A percentile compares a stretch with the other conserved stretches of the same genome.
phyloP scores from a whole-genome alignment of 1,140 invertebrate species.

The Idris sp. region DNA sequence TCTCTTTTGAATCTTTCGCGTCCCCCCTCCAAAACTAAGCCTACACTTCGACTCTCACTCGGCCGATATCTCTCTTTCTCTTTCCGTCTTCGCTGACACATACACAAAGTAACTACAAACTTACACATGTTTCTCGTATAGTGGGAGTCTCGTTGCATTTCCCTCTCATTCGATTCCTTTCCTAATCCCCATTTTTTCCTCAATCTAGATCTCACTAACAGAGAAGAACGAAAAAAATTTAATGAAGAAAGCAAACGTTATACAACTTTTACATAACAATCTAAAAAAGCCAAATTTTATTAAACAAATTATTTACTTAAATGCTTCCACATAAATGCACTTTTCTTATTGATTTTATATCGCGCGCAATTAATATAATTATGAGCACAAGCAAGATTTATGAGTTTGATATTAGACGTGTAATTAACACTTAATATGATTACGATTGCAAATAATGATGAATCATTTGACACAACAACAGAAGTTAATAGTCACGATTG shows the following conservation, averaged over 20 bases:
- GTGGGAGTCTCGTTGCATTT: slow-evolving; percentile 37
- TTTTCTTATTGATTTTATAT: slow-evolving; percentile 43
- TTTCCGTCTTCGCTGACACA: slow-evolving; percentile 46
- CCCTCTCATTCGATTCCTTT: slow-evolving; percentile 54
- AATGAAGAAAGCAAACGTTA: no score
- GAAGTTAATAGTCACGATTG: slow-evolving; percentile 53
- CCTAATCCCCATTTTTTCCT: slow-evolving; percentile 49
- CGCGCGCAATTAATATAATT: slow-evolving; percentile 49
- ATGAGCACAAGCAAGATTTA: slow-evolving; percentile 39
- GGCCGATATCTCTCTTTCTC: slow-evolving; percentile 30
- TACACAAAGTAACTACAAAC: slow-evolving; percentile 25
- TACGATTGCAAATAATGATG: slow-evolving; percentile 51
- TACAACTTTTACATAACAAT: no score
- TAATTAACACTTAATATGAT: slow-evolving; percentile 58
- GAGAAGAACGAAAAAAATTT: slow-evolving; percentile 3
- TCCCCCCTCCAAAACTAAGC: slow-evolving; percentile 21
- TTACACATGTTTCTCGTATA: slow-evolving; percentile 26
- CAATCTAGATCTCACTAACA: slow-evolving; percentile 24
- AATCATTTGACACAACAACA: slow-evolving; percentile 54
- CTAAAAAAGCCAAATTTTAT: no score
- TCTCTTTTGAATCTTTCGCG: slow-evolving; percentile 51
- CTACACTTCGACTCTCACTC: slow-evolving; percentile 49
- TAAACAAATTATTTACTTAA: no score
- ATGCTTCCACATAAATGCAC: not conserved
- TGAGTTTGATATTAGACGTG: slow-evolving; percentile 50